Base-by-base conservation (phyloP, 1,140 invertebrate species). In the Saxidomus purpurata region DNA sequence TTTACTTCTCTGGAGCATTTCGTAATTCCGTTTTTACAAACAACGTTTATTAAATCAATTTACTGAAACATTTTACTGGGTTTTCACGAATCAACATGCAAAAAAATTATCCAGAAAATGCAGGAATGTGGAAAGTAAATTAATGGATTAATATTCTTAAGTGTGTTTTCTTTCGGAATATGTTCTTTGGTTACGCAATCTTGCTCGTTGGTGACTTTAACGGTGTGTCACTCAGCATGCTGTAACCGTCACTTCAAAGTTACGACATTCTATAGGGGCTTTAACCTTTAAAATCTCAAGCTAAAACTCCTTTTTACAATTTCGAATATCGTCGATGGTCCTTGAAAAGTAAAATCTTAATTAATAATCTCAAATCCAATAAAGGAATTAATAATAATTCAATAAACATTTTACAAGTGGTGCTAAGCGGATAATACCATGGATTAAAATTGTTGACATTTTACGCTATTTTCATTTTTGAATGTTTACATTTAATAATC, bases 331-430 rank as follows among this genome's bases (percentile, higher is more conserved):
- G 4, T 49, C 34, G 19, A 67, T 67, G 61, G 25, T 19, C 31
- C 36, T 83, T 69, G 55, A 83, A n/a, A 61, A 38, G 40, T 47
- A 22, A 47, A 47, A 47, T 83, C 38, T 67, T 43, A 74, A 85
- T 71, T 85, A 85, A 71, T 85, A 74, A 71, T 85, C 49, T 85
- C 17, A 22, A 85, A 85, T 49, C 83, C 83, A 85, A 85, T 85
- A 85, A 85, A 85, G 67, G 47, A 74, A 71, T 85, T 74, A 74
- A 85, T 63, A 49, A 43, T 47, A 71, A 71, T 85, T 85, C 36
- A 74, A 71, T 71, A 52, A 49, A 9, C 25, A 74, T 80, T 84
- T 69, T 28, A 61, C 38, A 84, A 49, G 38, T 47, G 22, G 13
- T 47, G 25, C 13, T 85, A 85, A 85, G 67, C 83, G 67, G 63